These are phyloP conservation scores for Castor canadensis DNA, from an alignment of 2,113 vertebrate species.

Conservation along the genomic window DNA sequence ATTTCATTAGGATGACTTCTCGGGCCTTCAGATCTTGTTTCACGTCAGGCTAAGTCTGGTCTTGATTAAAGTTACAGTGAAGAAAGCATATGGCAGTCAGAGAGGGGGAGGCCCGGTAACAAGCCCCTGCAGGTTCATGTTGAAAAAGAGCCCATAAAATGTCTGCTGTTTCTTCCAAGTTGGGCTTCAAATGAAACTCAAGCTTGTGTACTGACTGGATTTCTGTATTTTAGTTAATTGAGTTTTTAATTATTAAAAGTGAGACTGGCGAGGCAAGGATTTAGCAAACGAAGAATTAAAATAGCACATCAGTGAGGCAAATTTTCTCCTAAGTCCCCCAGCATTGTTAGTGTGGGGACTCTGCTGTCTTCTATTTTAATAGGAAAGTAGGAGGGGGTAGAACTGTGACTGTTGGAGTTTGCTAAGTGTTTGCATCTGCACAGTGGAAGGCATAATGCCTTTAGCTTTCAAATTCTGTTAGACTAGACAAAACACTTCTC, in stretches of 20 bases:
- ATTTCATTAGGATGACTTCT: slow-evolving; percentile 78
- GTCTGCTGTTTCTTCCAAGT: slow-evolving; percentile 80
- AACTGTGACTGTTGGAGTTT: neutral
- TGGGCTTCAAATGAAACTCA: slow-evolving; percentile 77
- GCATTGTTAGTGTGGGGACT: neutral
- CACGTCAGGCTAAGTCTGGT: slow-evolving; percentile 76
- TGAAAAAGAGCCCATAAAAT: slow-evolving; percentile 74
- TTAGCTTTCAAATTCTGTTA: neutral
- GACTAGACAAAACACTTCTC: neutral
- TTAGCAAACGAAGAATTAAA: slow-evolving; percentile 59
- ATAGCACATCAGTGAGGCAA: slow-evolving; percentile 18
- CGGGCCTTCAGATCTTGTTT: slow-evolving; percentile 76
- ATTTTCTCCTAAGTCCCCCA: neutral
- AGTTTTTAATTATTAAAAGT: slow-evolving; percentile 77
- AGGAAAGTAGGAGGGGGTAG: neutral
- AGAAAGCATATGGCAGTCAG: slow-evolving; percentile 67
- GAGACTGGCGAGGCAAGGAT: slow-evolving; percentile 61
- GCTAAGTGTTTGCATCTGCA: slow-evolving; percentile 26
- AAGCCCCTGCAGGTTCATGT: slow-evolving; percentile 79
- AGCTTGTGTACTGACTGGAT: slow-evolving; percentile 75
- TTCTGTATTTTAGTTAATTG: slow-evolving; percentile 75
- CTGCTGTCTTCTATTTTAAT: neutral
- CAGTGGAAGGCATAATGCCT: neutral
- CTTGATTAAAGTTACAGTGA: slow-evolving; percentile 80
- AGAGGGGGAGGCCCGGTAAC: slow-evolving; percentile 74